Evolutionary conservation across 1,140 invertebrate genomes (phyloP).

Genomic region (Hyposmocoma kahamanoa): DNA sequence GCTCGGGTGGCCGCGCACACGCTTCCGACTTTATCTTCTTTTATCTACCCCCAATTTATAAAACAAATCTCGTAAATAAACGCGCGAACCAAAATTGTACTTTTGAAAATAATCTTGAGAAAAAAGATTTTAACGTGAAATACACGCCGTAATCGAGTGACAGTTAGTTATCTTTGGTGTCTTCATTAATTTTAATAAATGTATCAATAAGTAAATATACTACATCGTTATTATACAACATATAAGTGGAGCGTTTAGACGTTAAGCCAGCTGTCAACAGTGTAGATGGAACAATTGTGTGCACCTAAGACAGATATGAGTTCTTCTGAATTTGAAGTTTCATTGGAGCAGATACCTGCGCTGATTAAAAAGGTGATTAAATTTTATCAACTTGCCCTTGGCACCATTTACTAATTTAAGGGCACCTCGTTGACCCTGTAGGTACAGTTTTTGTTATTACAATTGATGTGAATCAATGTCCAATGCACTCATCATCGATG

Average conservation of each 20-base stretch:
- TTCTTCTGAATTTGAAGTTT: conserved; percentile 49
- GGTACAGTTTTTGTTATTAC: too few species aligned
- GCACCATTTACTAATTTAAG: neutral
- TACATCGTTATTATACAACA: too few species aligned
- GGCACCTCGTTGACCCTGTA: neutral
- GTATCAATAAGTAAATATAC: conserved; percentile 35
- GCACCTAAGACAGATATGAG: conserved; percentile 28
- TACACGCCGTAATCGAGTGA: conserved; percentile 36
- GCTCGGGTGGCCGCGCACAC: conserved; percentile 33
- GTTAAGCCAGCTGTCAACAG: conserved; percentile 16
- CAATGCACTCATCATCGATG: too few species aligned
- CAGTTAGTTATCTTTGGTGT: conserved; percentile 39
- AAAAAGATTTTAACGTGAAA: neutral
- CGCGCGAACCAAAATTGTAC: too few species aligned
- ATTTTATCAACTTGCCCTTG: neutral
- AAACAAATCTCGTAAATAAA: too few species aligned
- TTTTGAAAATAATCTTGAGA: neutral
- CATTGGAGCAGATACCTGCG: conserved; percentile 56
- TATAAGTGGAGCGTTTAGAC: conserved; percentile 18
- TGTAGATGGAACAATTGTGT: conserved; percentile 30
- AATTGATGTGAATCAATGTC: too few species aligned
- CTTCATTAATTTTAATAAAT: conserved; percentile 35
- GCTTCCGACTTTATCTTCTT: conserved; percentile 17
- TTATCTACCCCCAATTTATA: conserved; percentile 34
- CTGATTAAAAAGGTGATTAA: conserved; percentile 66